Base-by-base conservation (phyloP, 1,140 invertebrate species). In the Brachionus calyciflorus region DNA sequence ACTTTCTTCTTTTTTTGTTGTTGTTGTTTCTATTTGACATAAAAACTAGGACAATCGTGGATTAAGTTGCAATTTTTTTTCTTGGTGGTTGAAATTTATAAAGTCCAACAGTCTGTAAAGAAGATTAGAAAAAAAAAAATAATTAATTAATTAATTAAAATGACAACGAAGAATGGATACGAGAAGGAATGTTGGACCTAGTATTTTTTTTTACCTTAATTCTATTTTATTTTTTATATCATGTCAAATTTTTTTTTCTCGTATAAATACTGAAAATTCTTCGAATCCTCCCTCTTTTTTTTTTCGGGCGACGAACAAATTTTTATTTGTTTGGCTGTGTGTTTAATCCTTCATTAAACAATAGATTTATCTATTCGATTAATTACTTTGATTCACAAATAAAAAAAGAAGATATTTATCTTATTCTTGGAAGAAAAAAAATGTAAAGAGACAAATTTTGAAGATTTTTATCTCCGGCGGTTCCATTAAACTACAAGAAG, bases 21-120 rank as follows among this genome's bases (percentile, higher is more conserved):
- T n/a, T n/a, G n/a, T 55, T 55, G 26, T 28, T 55, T 28, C 33
- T 55, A 55, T 55, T 55, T 55, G 30, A 60, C 26, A 60, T 17
- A 60, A 41, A 65, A 65, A 65, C 60, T 65, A 65, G 60, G 60
- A 65, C 60, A 65, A 65, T 44, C 60, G 40, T 65, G 60, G 60
- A 65, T 65, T 65, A 65, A 60, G 55, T 60, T 60, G 55, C 55
- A 60, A 60, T 60, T 60, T 60, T 28, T 55, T 28, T 28, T 55
- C 19, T 55, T 28, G 19, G 51, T 55, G 51, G 24, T 55, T 60
- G 55, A 60, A 60, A 60, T 60, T 60, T 60, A 60, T 60, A 28
- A 60, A 60, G 55, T 60, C 55, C 55, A 60, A 60, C 55, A 60
- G 55, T 60, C 55, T 60, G 55, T 60, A 60, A 60, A 60, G 55